Conservation (phyloP, 2,797 vertebrate species). For the Champsocephalus esox region DNA sequence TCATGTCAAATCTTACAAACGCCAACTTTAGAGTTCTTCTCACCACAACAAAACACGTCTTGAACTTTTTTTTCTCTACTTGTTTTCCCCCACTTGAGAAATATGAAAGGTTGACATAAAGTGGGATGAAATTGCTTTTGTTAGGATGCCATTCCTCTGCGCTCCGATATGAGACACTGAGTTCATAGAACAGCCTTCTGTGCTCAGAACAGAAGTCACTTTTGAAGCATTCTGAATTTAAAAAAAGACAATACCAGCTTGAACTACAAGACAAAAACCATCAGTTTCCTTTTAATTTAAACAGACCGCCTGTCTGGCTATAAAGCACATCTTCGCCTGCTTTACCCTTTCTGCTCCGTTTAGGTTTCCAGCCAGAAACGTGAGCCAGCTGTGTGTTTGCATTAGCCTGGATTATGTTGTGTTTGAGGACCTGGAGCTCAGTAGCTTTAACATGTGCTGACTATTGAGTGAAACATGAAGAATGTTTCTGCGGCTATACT, state of each 20-base stretch:
- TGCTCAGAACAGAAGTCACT: slow-evolving; percentile 36
- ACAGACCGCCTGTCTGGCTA: slow-evolving; percentile 22
- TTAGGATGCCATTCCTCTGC: slow-evolving; percentile 25
- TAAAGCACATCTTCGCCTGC: slow-evolving; percentile 26
- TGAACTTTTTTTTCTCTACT: slow-evolving; percentile 16
- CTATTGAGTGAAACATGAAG: slow-evolving; percentile 21
- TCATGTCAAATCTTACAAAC: slow-evolving; percentile 39
- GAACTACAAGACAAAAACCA: slow-evolving; percentile 3
- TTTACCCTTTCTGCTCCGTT: slow-evolving; percentile 29
- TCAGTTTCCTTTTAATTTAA: slow-evolving; percentile 29
- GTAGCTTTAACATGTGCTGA: slow-evolving; percentile 32
- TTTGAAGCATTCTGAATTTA: slow-evolving; percentile 42
- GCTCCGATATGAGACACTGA: slow-evolving; percentile 37
- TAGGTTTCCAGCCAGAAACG: slow-evolving; percentile 27
- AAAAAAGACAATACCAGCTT: neutral
- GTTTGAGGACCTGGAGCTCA: slow-evolving; percentile 34
- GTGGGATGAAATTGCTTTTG: slow-evolving; percentile 35
- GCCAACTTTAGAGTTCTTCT: slow-evolving; percentile 29
- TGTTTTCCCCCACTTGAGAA: slow-evolving; percentile 16
- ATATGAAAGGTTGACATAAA: slow-evolving; percentile 28
- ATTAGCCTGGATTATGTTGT: slow-evolving; percentile 45
- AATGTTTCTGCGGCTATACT: slow-evolving; percentile 31
- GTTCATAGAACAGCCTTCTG: slow-evolving; percentile 44
- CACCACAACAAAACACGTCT: slow-evolving; percentile 36
- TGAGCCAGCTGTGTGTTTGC: slow-evolving; percentile 35